A percentile compares a stretch with the other conserved stretches of the same genome.
These are phyloP conservation scores for Pammene fasciana DNA, from an alignment of 2,888 invertebrate species.

Conservation along the genomic window DNA sequence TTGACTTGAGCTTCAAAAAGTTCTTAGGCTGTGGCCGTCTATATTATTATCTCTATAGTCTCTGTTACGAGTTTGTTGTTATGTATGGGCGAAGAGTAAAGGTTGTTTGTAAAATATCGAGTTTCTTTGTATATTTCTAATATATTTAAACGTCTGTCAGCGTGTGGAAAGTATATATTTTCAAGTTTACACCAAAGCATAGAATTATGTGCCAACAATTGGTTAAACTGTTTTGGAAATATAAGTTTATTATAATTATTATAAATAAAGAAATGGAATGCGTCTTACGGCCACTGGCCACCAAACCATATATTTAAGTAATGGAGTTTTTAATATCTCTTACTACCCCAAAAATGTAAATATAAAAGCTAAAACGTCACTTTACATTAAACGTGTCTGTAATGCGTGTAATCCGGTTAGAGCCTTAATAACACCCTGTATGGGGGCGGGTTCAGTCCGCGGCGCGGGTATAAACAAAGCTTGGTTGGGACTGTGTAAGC, in stretches of 20 bases:
- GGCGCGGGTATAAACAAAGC: conserved; percentile 65
- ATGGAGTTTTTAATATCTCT: conserved; percentile 4
- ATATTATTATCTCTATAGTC: too few species aligned
- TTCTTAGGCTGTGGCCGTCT: too few species aligned
- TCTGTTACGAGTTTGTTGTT: too few species aligned
- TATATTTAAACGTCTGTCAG: too few species aligned
- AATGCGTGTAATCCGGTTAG: conserved; percentile 36
- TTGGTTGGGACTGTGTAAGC: conserved; percentile 46
- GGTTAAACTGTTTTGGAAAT: too few species aligned
- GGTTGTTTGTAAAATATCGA: background rate
- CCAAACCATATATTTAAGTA: background rate
- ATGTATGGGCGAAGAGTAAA: background rate
- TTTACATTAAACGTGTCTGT: conserved; percentile 36
- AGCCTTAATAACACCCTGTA: conserved; percentile 45
- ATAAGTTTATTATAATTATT: too few species aligned
- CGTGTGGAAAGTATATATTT: too few species aligned
- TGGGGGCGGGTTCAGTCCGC: conserved; percentile 61
- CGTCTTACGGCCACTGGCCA: background rate
- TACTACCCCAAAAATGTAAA: conserved; percentile 6
- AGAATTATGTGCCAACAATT: too few species aligned
- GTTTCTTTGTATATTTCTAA: background rate
- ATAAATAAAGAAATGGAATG: too few species aligned
- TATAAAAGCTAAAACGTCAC: conserved; percentile 23
- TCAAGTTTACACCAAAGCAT: too few species aligned
- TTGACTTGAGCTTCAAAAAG: too few species aligned